Base-by-base conservation (phyloP, 2,113 vertebrate species). In the Varanus komodoensis region DNA sequence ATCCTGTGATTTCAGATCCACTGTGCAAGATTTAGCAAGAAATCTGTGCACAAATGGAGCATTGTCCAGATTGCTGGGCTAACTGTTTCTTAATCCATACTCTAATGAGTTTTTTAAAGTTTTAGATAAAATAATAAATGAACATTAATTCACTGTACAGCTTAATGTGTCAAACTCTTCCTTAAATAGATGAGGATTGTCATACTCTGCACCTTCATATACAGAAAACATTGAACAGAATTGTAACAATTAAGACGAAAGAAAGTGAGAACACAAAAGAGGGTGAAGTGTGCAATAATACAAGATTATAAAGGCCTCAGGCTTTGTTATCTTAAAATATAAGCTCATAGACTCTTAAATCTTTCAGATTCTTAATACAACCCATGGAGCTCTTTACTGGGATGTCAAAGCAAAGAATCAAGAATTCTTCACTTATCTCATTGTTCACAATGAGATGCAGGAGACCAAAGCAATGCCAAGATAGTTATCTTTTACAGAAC, bases 1-100 rank as follows among this genome's bases (percentile, higher is more conserved):
- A 38, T 91, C 90, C 73, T 75, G 34, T 29, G 48, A 69, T 68
- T 82, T 19, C 29, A 78, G 52, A 71, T 54, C 19, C 34, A 81
- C 34, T 48, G 67, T 79, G 6, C 84, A 84, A 82, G 83, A 69
- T 0, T 32, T 69, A 84, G 5, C 48, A 61, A 74, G 6, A 95
- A 78, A 91, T 23, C n/a, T 93, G 27, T 7, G 32, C 77, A 17
- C 77, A 83, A 91, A 74, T 89, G 7, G 23, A 84, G 71, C 38
- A 84, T 73, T 86, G 54, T 69, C 82, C 80, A 67, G n/a, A 77
- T 34, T 91, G 67, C 44, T 87, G 73, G 85, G 64, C 14, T 69
- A 7, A 0, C 7, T 90, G 71, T 34, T 25, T 68, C 87, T n/a
- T 82, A 69, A 29, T 48, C 69, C 67, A 27, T 57, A 0, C 57